Evolutionary conservation across 2,888 invertebrate species (phyloP).

Genomic region (Hydrotaea diabolus): DNA sequence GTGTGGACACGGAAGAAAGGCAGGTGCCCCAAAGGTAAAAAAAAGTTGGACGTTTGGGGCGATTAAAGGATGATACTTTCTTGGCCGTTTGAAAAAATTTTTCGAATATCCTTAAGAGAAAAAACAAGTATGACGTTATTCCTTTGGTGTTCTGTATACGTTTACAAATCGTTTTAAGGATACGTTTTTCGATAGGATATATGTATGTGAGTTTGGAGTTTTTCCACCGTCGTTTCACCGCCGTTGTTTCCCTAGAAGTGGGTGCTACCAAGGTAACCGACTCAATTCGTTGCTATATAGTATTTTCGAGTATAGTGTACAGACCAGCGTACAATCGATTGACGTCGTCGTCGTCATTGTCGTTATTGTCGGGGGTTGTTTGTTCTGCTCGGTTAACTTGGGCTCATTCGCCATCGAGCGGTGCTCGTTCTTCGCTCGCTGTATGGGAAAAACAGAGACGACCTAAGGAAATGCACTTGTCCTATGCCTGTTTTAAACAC

Average conservation of each 20-base stretch:
- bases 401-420: not conserved
- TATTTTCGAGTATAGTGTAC: conserved; percentile 8
- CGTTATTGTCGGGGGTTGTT: conserved; percentile 66
- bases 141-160: conserved; percentile 55
- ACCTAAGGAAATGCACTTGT: conserved; percentile 64
- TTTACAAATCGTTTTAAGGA: conserved; percentile 64
- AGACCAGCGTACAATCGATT: conserved; percentile 31
- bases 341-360: no score
- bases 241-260: conserved; percentile 30
- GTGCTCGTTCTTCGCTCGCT: not conserved
- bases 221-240: not conserved
- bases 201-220: conserved; percentile 41
- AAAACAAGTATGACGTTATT: conserved; percentile 57
- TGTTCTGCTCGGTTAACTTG: conserved; percentile 62
- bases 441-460: not conserved
- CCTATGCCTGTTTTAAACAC: not conserved
- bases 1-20: not conserved
- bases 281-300: conserved; percentile 36
- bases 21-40: not conserved
- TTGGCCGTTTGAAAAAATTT: not conserved
- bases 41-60: no score
- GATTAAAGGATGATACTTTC: not conserved
- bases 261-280: conserved; percentile 59
- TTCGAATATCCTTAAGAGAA: conserved; percentile 6
- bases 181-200: conserved; percentile 57